Evolutionary conservation across 2,888 invertebrate genomes (phyloP).

Genomic region (Suillia variegata): DNA sequence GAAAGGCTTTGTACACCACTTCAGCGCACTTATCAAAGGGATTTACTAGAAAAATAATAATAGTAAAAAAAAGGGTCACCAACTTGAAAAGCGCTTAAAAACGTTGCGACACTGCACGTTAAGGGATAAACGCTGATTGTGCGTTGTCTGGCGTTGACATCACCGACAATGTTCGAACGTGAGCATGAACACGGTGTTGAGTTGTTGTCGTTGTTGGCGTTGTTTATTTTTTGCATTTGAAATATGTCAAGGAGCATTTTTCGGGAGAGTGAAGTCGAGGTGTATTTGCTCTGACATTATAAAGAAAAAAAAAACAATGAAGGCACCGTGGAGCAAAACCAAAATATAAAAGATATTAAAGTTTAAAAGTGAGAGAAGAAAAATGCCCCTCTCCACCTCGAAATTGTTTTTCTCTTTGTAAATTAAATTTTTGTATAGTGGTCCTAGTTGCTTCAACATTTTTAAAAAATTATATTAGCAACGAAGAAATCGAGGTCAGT

Average conservation of each 20-base stretch:
- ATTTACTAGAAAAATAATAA: neutral
- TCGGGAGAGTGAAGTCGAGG: too few relatives aligned
- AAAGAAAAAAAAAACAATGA: too few relatives aligned
- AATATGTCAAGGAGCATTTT: neutral
- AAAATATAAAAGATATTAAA: too few relatives aligned
- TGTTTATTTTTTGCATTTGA: neutral
- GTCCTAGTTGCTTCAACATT: too few relatives aligned
- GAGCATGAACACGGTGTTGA: neutral
- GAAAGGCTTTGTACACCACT: neutral
- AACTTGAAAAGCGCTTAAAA: conserved; percentile 1
- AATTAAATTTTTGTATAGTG: too few relatives aligned
- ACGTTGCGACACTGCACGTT: neutral
- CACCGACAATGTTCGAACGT: neutral
- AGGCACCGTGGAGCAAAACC: too few relatives aligned
- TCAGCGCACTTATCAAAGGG: neutral
- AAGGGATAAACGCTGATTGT: neutral
- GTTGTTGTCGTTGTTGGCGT: neutral
- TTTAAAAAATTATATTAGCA: too few relatives aligned
- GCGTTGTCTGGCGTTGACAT: neutral
- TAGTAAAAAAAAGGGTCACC: neutral
- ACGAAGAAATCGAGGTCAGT: too few relatives aligned
- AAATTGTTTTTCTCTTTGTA: too few relatives aligned
- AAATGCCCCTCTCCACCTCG: too few relatives aligned
- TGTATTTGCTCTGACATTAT: too few relatives aligned
- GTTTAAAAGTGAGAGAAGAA: too few relatives aligned